Evolutionary conservation across 30 jellyfish, hydroid and myxozoan genomes (phyloP).

Genomic region (Chrysaora quinquecirrha): DNA sequence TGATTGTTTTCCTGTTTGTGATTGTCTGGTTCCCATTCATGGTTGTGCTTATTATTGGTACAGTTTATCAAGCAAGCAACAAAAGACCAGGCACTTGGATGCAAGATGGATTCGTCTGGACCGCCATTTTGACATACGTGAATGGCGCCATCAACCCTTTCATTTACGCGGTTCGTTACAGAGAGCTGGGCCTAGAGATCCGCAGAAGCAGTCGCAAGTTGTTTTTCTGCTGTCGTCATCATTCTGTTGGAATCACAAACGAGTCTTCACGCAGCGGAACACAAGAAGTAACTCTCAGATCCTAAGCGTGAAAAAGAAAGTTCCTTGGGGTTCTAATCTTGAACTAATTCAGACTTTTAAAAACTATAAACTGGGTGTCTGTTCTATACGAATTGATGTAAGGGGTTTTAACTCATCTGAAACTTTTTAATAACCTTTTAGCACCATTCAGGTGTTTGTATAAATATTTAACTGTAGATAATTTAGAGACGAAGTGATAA

Average conservation of each 20-base stretch:
- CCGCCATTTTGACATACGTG: conserved; percentile 63
- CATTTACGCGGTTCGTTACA: conserved; percentile 57
- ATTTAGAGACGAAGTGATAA: too few relatives aligned
- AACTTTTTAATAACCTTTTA: too few relatives aligned
- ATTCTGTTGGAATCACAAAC: background rate
- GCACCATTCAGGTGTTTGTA: too few relatives aligned
- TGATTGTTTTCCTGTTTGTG: conserved; percentile 34
- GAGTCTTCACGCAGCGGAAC: background rate
- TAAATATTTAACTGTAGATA: too few relatives aligned
- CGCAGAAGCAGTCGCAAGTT: conserved; percentile 11
- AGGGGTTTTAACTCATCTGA: too few relatives aligned
- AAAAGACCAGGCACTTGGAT: conserved; percentile 25
- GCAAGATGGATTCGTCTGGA: conserved; percentile 61
- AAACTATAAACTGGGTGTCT: too few relatives aligned
- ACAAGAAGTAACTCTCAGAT: too few relatives aligned
- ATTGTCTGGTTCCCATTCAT: conserved; percentile 73
- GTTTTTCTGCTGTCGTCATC: background rate
- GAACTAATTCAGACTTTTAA: too few relatives aligned
- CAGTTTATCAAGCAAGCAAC: conserved; percentile 26
- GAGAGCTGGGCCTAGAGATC: conserved; percentile 50
- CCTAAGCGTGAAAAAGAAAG: too few relatives aligned
- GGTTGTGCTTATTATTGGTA: conserved; percentile 28
- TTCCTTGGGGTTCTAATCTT: too few relatives aligned
- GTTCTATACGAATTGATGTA: too few relatives aligned
- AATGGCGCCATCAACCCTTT: conserved; percentile 73